A percentile compares a stretch with the other conserved stretches of the same genome.
These are phyloP conservation scores for Sparidentex hasta DNA, from an alignment of 2,797 vertebrate genomes.

Conservation along the genomic window DNA sequence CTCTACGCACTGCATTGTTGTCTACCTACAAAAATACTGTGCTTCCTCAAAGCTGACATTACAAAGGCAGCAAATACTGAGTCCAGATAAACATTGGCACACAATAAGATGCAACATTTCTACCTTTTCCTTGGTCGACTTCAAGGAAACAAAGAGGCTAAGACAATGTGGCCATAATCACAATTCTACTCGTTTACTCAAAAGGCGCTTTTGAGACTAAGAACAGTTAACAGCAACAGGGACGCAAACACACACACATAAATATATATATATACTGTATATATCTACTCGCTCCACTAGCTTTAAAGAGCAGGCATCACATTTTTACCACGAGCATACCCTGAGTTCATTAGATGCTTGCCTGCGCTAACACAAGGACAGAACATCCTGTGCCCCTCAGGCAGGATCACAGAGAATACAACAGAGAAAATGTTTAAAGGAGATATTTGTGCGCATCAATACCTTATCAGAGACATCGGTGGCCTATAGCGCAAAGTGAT, in stretches of 20 bases:
- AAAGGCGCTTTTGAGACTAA: slow-evolving; percentile 62
- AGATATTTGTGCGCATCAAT: slow-evolving; percentile 40
- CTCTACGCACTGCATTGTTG: slow-evolving; percentile 19
- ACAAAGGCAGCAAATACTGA: slow-evolving; percentile 53
- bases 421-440: slow-evolving; percentile 33
- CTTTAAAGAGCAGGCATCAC: slow-evolving; percentile 23
- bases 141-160: slow-evolving; percentile 43
- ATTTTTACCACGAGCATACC: slow-evolving; percentile 44
- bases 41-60: slow-evolving; percentile 29
- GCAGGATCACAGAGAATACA: slow-evolving; percentile 13
- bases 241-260: slow-evolving; percentile 8
- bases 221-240: slow-evolving; percentile 31
- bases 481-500: slow-evolving; percentile 19
- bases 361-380: slow-evolving; percentile 31
- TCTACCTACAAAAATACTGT: slow-evolving; percentile 28
- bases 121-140: slow-evolving; percentile 12
- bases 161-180: slow-evolving; percentile 39
- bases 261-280: too few relatives aligned
- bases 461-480: slow-evolving; percentile 22
- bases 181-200: slow-evolving; percentile 29
- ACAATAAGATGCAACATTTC: slow-evolving; percentile 18
- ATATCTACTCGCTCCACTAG: slow-evolving; percentile 47
- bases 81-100: slow-evolving; percentile 40
- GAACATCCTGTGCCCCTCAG: slow-evolving; percentile 18
- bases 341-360: slow-evolving; percentile 73